Evolutionary conservation across 1,140 invertebrate genomes (phyloP).

Genomic region (Gryllus bimaculatus): DNA sequence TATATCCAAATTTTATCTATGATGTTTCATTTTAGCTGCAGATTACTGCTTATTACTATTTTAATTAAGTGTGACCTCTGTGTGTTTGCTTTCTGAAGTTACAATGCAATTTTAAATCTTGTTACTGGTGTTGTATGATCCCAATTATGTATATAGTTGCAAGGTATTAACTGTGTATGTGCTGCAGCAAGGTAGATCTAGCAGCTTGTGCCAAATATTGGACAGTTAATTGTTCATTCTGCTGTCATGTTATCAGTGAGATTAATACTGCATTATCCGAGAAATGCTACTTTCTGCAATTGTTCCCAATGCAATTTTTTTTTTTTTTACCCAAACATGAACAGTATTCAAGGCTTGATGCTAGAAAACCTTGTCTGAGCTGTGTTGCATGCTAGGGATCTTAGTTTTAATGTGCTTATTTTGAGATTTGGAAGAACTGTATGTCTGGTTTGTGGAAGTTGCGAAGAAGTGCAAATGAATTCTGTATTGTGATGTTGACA

Average conservation of each 20-base stretch:
- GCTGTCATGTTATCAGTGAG: neutral
- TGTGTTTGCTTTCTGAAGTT: neutral
- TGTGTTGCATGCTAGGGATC: neutral
- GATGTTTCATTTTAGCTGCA: neutral
- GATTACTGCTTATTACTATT: neutral
- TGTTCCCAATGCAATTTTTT: neutral
- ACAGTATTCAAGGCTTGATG: neutral
- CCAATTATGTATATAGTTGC: neutral
- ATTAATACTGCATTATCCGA: too few species aligned
- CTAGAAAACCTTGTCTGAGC: neutral
- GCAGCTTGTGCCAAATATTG: neutral
- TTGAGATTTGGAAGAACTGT: neutral
- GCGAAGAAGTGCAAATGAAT: neutral
- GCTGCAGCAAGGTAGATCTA: neutral
- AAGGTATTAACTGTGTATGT: neutral
- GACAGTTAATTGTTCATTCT: too few species aligned
- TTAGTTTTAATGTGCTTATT: neutral
- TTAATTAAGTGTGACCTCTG: neutral
- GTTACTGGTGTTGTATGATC: neutral
- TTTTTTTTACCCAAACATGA: neutral
- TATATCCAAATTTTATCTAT: neutral
- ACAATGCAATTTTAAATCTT: neutral
- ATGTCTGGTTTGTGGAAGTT: neutral
- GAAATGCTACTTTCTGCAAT: too few species aligned
- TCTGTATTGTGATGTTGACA: neutral